Conservation (phyloP, 92 coral and sea anemone genomes). For the Heteractis magnifica region DNA sequence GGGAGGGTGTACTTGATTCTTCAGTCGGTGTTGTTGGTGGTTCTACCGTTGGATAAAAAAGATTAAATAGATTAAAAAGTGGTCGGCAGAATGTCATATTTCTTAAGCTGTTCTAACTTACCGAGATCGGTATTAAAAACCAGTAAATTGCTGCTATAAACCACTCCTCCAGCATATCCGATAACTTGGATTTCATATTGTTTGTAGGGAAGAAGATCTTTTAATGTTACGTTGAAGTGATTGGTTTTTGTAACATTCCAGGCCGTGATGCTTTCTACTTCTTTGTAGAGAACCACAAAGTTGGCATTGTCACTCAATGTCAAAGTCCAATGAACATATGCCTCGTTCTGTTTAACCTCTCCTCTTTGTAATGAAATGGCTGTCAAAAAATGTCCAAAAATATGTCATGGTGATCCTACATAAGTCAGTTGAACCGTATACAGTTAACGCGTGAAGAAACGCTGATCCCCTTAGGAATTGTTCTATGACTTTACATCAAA, state of each 20-base stretch:
- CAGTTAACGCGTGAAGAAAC: too few relatives aligned
- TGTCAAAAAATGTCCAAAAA: not conserved
- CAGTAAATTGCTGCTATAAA: not conserved
- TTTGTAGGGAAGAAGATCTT: not conserved
- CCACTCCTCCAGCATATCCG: not conserved
- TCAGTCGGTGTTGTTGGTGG: not conserved
- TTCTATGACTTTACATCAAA: too few relatives aligned
- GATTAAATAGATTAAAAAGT: not conserved
- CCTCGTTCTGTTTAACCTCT: not conserved
- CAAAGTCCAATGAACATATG: not conserved
- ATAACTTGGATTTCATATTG: not conserved
- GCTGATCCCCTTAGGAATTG: too few relatives aligned
- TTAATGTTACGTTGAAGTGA: not conserved
- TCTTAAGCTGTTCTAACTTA: not conserved
- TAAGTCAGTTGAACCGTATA: too few relatives aligned
- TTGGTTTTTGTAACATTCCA: not conserved
- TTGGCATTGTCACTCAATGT: not conserved
- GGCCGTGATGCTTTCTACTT: not conserved
- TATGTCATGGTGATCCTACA: too few relatives aligned
- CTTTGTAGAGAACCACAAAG: not conserved
- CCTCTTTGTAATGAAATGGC: not conserved
- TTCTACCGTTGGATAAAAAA: not conserved
- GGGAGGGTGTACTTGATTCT: not conserved
- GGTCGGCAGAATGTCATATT: not conserved
- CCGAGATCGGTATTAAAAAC: not conserved